Percentiles rank a stretch among this genome's conserved stretches.
phyloP scores from a whole-genome alignment of 2,113 vertebrate species.

The Pollachius pollachius region DNA sequence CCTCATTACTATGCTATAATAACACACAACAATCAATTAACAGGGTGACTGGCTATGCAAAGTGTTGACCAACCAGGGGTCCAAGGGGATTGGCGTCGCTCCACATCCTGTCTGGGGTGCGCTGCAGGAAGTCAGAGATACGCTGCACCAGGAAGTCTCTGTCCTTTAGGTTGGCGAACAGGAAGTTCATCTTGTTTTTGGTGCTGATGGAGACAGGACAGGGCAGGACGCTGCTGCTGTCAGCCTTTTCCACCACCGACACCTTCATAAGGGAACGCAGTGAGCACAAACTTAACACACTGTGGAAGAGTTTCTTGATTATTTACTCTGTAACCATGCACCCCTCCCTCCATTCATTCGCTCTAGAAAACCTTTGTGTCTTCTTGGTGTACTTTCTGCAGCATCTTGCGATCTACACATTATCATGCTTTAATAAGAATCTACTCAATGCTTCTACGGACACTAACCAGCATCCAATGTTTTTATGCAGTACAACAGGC shows the following conservation, averaged over 20 bases:
- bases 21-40: neutral
- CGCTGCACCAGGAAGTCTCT: slow-evolving; percentile 93
- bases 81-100: slow-evolving; percentile 29
- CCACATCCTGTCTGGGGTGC: slow-evolving; percentile 79
- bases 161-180: slow-evolving; percentile 96
- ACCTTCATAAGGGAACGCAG: slow-evolving; percentile 72
- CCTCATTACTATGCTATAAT: no score
- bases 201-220: slow-evolving; percentile 97
- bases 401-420: no score
- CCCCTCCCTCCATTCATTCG: no score
- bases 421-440: no score
- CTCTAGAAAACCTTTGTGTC: no score
- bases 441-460: no score
- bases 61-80: slow-evolving; percentile 41
- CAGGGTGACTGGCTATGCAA: neutral
- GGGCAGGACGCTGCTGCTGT: slow-evolving; percentile 92
- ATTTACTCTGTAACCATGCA: no score
- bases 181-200: slow-evolving; percentile 95
- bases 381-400: no score
- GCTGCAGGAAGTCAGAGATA: slow-evolving; percentile 96
- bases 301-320: no score
- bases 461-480: no score
- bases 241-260: slow-evolving; percentile 94
- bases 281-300: no score
- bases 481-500: no score